Base-by-base conservation (phyloP, 1,140 invertebrate species). In the Ridgeia piscesae region DNA sequence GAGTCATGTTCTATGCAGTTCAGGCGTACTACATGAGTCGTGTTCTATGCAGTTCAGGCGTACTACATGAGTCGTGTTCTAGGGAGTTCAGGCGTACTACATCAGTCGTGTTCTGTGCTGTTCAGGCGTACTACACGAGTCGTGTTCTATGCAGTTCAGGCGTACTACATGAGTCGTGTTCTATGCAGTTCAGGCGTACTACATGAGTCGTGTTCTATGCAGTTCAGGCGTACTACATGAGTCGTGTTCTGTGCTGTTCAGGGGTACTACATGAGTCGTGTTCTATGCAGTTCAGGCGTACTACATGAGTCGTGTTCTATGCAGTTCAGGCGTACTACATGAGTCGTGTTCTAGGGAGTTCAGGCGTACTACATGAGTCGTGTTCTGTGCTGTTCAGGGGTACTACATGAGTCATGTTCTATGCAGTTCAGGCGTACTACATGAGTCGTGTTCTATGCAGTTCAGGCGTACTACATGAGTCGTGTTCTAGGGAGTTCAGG, bases 321-420 rank as follows among this genome's bases (percentile, higher is more conserved):
- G n/a, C n/a, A n/a, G 2, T 42, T 88, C 77, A 93, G 93, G 93
- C 93, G 33, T 93, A 91, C 90, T 93, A 93, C 91, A 93, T 93
- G 93, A 89, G 0, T 77, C 58, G 58, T 77, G 58, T 21, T 77
- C 27, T 77, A n/a, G n/a, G n/a, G n/a, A n/a, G 2, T 42, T 88
- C 77, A 93, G 93, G 93, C 93, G 33, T 93, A 91, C 90, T 93
- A 93, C 91, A 93, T 93, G 93, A 89, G 0, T 77, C 58, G 58
- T 77, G 58, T 21, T 77, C 27, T 77, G n/a, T n/a, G n/a, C n/a
- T n/a, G 2, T 42, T 88, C 77, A 93, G 93, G 93, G 93, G 33
- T 93, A 91, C 90, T 93, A 93, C 91, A 93, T 93, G 93, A 89
- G 0, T 77, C 58, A 21, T 77, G 58, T 21, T 77, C 27, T 77